These are phyloP conservation scores for Antechinus flavipes DNA, from an alignment of 2,113 vertebrate species.

Conservation along the genomic window DNA sequence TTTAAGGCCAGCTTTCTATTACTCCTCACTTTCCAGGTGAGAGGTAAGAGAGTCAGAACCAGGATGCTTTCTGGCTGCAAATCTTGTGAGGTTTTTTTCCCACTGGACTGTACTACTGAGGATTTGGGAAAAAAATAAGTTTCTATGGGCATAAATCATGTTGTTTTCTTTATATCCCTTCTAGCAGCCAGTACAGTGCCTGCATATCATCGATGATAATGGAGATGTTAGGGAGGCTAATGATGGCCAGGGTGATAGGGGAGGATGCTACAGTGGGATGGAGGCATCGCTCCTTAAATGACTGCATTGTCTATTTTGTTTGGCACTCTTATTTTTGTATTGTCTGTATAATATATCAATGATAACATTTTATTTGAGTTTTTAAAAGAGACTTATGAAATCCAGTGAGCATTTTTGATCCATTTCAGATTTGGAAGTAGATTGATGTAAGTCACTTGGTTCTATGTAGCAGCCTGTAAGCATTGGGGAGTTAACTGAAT, in stretches of 20 bases:
- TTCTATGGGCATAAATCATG: neutral
- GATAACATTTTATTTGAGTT: neutral
- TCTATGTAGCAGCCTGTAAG: neutral
- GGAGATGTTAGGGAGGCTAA: neutral
- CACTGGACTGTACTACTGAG: neutral
- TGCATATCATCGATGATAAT: neutral
- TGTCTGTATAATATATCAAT: neutral
- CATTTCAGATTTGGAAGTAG: neutral
- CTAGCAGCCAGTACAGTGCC: neutral
- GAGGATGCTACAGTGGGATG: neutral
- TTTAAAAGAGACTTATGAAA: neutral
- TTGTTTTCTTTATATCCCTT: neutral
- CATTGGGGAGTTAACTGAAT: neutral
- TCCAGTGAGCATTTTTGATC: neutral
- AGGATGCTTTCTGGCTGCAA: neutral
- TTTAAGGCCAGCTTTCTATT: neutral
- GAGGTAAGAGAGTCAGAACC: neutral
- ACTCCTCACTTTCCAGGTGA: neutral
- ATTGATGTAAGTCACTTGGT: neutral
- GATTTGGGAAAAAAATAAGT: neutral
- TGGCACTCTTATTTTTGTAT: neutral
- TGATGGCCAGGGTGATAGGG: neutral
- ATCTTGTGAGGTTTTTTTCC: neutral
- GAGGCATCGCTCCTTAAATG: neutral
- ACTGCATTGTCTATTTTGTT: neutral